Base-by-base conservation (phyloP, 2,797 vertebrate species). In the Acipenser oxyrinchus region DNA sequence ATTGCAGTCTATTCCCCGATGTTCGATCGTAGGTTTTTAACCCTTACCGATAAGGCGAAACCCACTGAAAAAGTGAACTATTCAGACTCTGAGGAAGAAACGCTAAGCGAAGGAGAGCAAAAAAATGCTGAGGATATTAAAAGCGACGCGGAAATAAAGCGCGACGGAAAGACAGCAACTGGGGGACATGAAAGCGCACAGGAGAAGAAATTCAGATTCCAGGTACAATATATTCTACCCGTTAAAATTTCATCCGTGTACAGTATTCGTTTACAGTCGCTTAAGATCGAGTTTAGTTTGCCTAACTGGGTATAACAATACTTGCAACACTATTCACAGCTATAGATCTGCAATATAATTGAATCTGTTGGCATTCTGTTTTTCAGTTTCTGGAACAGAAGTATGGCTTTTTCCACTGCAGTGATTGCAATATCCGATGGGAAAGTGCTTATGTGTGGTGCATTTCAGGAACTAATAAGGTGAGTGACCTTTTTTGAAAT, bases 391-490 rank as follows among this genome's bases (percentile, higher is more conserved):
- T 98, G 83, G 95, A 98, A 80, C 94, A 95, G 83, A 94, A 94
- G 79, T 99, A 97, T 8, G 95, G 94, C 51, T 97, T 93, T 78
- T 98, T 97, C 83, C 95, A 98, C 82, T 99, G 95, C 77, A 94
- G 94, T 73, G 89, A 92, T 65, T 98, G 95, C 75, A 95, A 94
- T 77, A 95, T 90, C 76, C 88, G 94, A 83, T 98, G 95, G 95
- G 95, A 99, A 84, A 98, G 96, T 77, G 95, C 95, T 49, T 99
- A 95, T 0, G 94, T 98, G 4, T 98, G 96, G 96, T 98, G 95
- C 79, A 94, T 98, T 85, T 94, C 93, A 67, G 95, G 95, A 83
- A 96, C 90, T 71, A 96, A 91, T 70, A 97, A 98, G 90, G 95
- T 93, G 82, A 51, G 65, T 7, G 49, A 6, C 6, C 1, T 18